Base-by-base conservation (phyloP, 2,888 invertebrate species). In the Buathra laborator region DNA sequence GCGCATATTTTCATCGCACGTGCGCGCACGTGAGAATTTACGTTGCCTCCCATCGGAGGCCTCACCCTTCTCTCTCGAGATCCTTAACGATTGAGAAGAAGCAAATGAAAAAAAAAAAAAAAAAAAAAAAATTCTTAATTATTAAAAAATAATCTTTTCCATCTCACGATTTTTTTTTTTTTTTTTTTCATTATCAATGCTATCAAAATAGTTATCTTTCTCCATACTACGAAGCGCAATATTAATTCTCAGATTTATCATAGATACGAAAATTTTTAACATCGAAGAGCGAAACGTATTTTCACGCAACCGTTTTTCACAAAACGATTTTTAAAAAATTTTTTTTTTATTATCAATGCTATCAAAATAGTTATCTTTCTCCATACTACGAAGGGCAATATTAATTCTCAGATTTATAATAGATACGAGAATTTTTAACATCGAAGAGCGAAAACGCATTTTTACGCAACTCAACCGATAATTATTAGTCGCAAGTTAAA, bases 1-100 rank as follows among this genome's bases (percentile, higher is more conserved):
- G 71, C 43, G 74, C 51, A 72, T 43, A 79, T 78, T 68, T 59
- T 83, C 66, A 43, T 68, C 78, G 86, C 86, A 86, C 86, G 86
- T 84, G 84, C 81, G 56, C 83, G 78, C 86, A 84, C 84, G 87
- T 87, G 81, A 87, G 84, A 87, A 86, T 84, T 66, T 72, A 75
- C 46, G 59, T 51, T 64, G 14, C 51, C 79, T 53, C 48, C n/a
- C 43, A 51, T 37, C 16, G 24, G 44, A 2, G 46, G 53, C 51
- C 68, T 59, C 68, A 77, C 66, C 48, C 62, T 76, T 66, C 68
- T 44, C 59, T 51, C 59, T 46, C 44, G 67, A 32, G 56, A 62
- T 78, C 9, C 59, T 78, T 56, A 66, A 37, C 37, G 16, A 43
- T 70, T 14, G 37, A 16, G 16, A 29, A 59, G 67, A 46, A 24